Percentiles rank a stretch among this genome's conserved stretches.
These are phyloP conservation scores for Tridacna gigas DNA, from an alignment of 2,888 invertebrate genomes.

Conservation along the genomic window DNA sequence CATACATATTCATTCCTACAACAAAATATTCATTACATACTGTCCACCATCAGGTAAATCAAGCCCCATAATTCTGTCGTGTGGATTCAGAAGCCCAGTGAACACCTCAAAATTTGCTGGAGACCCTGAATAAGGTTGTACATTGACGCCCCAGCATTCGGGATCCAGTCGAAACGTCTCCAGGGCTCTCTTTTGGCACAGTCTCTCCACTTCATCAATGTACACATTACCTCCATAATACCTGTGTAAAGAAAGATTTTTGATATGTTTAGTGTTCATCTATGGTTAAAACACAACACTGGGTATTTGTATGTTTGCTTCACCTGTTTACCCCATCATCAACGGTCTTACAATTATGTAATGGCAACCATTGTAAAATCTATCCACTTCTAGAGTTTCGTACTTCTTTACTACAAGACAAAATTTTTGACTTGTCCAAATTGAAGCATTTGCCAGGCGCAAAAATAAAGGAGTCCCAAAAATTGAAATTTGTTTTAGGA, in stretches of 20 bases:
- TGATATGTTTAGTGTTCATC: no score
- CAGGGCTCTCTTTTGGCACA: conserved; percentile 95
- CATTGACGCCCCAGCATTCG: conserved; percentile 91
- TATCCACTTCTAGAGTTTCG: no score
- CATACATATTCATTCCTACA: background rate
- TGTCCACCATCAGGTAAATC: conserved; percentile 99
- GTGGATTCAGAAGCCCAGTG: conserved; percentile 93
- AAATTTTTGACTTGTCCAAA: background rate
- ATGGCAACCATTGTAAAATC: no score
- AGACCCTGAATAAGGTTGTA: conserved; percentile 97
- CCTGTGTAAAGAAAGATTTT: conserved; percentile 86
- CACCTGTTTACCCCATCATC: no score
- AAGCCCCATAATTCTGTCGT: conserved; percentile 97
- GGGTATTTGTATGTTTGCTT: no score
- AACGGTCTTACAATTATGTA: no score
- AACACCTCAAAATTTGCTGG: conserved; percentile 99
- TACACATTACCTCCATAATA: conserved; percentile 99
- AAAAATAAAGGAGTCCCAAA: background rate
- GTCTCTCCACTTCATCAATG: conserved; percentile 96
- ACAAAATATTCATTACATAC: conserved; percentile 69
- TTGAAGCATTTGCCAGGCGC: background rate
- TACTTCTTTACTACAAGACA: background rate
- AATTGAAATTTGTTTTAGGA: background rate
- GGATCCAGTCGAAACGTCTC: conserved; percentile 92
- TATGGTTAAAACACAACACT: no score